Evolutionary conservation across 1,140 invertebrate genomes (phyloP).

Genomic region (Achroia grisella): DNA sequence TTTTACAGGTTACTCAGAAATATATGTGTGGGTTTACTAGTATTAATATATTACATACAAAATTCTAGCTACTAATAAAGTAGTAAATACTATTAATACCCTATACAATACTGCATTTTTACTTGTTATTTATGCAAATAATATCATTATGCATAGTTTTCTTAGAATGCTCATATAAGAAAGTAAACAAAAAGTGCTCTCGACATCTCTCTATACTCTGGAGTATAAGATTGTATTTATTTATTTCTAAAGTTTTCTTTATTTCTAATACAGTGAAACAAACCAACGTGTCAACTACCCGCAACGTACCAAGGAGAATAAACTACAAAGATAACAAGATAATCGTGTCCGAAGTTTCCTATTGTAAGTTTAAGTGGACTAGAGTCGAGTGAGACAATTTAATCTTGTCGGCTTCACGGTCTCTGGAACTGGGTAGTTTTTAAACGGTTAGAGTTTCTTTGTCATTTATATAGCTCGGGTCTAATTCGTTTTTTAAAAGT

Average conservation of each 20-base stretch:
- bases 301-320: slow-evolving; percentile 28
- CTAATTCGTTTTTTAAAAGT: slow-evolving; percentile 30
- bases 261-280: not conserved
- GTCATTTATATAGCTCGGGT: slow-evolving; percentile 26
- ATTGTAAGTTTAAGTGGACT: slow-evolving; percentile 41
- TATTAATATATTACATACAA: too few species aligned
- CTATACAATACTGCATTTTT: too few species aligned
- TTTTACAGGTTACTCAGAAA: too few species aligned
- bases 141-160: too few species aligned
- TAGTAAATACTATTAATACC: too few species aligned
- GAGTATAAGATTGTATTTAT: slow-evolving; percentile 8
- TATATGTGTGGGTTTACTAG: too few species aligned
- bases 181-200: too few species aligned
- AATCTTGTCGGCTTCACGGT: slow-evolving; percentile 41
- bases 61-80: too few species aligned
- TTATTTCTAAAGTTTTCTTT: not conserved
- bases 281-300: slow-evolving; percentile 1
- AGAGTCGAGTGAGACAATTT: slow-evolving; percentile 43
- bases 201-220: too few species aligned
- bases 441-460: slow-evolving; percentile 41
- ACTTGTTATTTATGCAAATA: too few species aligned
- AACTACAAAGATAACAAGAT: slow-evolving; percentile 54
- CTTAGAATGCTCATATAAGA: too few species aligned
- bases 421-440: slow-evolving; percentile 19
- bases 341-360: slow-evolving; percentile 45